Evolutionary conservation across 2,113 vertebrate species (phyloP).

Genomic region (Campylorhamphus procurvoides): DNA sequence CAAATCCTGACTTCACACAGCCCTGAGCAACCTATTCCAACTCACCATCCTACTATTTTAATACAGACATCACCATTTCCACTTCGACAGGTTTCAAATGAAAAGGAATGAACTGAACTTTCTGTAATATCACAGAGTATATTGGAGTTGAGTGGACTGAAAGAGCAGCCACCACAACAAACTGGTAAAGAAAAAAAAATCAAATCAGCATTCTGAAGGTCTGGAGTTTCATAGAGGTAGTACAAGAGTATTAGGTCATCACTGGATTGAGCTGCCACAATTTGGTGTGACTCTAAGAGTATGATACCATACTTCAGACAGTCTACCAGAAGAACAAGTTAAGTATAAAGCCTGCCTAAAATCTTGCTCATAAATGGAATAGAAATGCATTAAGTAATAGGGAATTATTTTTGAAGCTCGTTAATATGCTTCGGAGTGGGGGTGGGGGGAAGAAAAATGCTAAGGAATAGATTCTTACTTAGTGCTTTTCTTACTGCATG

Average conservation of each 20-base stretch:
- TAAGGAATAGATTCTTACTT: background rate
- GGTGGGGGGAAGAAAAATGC: background rate
- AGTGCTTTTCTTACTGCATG: background rate
- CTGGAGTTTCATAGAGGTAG: background rate
- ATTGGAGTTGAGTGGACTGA: background rate
- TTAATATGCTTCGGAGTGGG: background rate
- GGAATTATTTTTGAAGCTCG: background rate
- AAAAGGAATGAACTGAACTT: background rate
- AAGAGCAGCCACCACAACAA: background rate
- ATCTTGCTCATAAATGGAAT: background rate
- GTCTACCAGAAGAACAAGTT: background rate
- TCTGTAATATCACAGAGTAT: background rate
- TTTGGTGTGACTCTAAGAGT: background rate
- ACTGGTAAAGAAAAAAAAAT: background rate
- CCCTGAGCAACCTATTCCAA: background rate
- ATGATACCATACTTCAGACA: background rate
- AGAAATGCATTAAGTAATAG: background rate
- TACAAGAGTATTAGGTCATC: background rate
- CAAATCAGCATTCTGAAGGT: background rate
- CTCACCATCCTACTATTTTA: background rate
- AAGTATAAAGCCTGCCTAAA: background rate
- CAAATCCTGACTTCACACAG: background rate
- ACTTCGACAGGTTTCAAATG: background rate
- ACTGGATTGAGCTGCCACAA: background rate
- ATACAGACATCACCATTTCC: background rate